Percentiles rank a stretch among this genome's conserved stretches.
These are phyloP conservation scores for Pocillopora damicornis DNA, from an alignment of 64 coral and sea anemone species.

Conservation along the genomic window DNA sequence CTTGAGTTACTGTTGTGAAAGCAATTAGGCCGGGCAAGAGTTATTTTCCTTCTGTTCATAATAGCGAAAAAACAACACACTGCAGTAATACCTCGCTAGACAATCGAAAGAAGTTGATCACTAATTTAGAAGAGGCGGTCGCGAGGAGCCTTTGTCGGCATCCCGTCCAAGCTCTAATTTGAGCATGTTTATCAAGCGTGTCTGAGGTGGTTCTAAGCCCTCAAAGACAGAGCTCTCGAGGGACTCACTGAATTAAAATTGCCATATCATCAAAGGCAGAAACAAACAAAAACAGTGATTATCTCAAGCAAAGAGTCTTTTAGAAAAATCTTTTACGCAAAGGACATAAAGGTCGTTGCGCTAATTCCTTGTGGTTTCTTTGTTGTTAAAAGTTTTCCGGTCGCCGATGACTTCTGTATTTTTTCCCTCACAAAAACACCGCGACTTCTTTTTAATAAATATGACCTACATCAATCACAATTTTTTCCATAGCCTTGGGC, in stretches of 20 bases:
- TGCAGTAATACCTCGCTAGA: background rate
- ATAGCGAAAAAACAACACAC: conserved; percentile 29
- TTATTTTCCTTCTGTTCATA: conserved; percentile 26
- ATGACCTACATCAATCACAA: conserved; percentile 32
- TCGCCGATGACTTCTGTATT: background rate
- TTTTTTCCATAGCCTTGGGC: conserved; percentile 45
- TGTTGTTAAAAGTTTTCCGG: conserved; percentile 9
- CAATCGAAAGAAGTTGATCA: conserved; percentile 35
- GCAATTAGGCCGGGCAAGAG: conserved; percentile 25
- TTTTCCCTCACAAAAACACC: background rate
- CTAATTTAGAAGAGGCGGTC: conserved; percentile 31
- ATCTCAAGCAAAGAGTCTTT: conserved; percentile 18
- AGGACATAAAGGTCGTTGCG: background rate
- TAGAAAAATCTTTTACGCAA: background rate
- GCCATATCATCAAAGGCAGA: conserved; percentile 41
- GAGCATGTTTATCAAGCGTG: conserved; percentile 13
- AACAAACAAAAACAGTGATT: conserved; percentile 45
- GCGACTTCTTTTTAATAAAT: conserved; percentile 46
- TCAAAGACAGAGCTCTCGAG: conserved; percentile 16
- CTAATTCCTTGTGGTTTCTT: conserved; percentile 22
- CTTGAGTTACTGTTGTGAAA: conserved; percentile 18
- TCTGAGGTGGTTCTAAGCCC: background rate
- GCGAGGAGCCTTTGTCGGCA: conserved; percentile 5
- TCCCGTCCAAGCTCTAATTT: conserved; percentile 5
- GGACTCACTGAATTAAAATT: conserved; percentile 47